A percentile compares a stretch with the other conserved stretches of the same genome.
phyloP scores from a whole-genome alignment of 2,797 vertebrate species.

The Masticophis lateralis region DNA sequence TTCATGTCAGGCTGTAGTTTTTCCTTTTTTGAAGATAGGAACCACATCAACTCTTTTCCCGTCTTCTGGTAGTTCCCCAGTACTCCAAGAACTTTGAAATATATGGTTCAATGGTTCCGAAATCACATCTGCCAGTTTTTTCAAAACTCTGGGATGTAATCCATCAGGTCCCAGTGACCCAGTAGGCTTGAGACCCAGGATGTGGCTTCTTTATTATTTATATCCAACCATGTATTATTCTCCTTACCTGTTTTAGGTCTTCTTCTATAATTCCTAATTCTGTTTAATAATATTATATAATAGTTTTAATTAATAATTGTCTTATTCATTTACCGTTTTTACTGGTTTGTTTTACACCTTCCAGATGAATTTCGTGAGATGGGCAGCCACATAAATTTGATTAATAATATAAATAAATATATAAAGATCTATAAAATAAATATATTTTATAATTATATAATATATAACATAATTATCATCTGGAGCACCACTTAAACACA shows the following conservation, averaged over 20 bases:
- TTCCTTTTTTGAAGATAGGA: background rate
- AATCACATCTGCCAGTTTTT: background rate
- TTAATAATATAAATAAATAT: background rate
- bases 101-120: background rate
- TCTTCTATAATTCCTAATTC: background rate
- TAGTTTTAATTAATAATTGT: background rate
- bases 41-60: background rate
- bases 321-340: background rate
- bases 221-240: background rate
- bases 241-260: background rate
- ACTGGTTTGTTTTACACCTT: background rate
- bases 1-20: background rate
- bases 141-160: background rate
- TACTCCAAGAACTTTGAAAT: background rate
- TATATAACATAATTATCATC: background rate
- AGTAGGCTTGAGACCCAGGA: background rate
- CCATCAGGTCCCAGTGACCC: background rate
- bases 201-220: background rate
- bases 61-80: background rate
- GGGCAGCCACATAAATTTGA: background rate
- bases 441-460: background rate
- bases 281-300: background rate
- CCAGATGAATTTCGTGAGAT: background rate
- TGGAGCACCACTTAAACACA: background rate
- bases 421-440: too few relatives aligned